phyloP scores from a whole-genome alignment of 2,113 vertebrate genomes.

The Bubalus kerabau region DNA sequence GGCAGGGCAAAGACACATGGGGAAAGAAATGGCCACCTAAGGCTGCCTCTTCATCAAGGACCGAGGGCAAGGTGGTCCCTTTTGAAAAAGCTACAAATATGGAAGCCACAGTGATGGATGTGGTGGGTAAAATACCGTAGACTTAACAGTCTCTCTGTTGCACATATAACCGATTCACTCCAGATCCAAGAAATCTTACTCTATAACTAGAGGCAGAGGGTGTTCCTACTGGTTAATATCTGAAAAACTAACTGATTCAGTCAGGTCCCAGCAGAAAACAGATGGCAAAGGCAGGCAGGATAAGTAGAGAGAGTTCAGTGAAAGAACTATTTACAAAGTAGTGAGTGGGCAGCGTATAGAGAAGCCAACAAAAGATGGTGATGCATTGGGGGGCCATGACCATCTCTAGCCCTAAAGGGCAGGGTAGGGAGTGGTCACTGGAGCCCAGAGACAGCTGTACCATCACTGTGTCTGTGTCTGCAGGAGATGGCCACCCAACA shows the following conservation, averaged over 20 bases:
- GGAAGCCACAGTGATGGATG: not conserved
- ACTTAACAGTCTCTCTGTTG: not conserved
- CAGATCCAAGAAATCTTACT: not conserved
- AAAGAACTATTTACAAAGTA: not conserved
- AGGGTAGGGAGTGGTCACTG: not conserved
- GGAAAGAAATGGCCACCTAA: not conserved
- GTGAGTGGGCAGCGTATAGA: not conserved
- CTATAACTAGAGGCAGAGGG: not conserved
- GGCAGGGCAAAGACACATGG: not conserved
- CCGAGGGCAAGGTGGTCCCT: not conserved
- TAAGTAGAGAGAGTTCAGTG: not conserved
- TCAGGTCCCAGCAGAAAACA: not conserved
- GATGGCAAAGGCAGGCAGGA: not conserved
- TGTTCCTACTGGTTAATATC: not conserved
- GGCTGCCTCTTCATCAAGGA: not conserved
- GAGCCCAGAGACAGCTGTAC: not conserved
- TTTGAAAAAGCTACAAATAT: not conserved
- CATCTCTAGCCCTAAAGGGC: not conserved
- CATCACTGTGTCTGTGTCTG: not conserved
- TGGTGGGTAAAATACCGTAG: accelerated
- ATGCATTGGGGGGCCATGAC: not conserved
- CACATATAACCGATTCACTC: not conserved
- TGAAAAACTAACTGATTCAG: not conserved
- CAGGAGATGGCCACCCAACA: not conserved
- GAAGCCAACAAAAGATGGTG: not conserved